Evolutionary conservation across 2,888 invertebrate genomes (phyloP).

Genomic region (Spodoptera exigua): DNA sequence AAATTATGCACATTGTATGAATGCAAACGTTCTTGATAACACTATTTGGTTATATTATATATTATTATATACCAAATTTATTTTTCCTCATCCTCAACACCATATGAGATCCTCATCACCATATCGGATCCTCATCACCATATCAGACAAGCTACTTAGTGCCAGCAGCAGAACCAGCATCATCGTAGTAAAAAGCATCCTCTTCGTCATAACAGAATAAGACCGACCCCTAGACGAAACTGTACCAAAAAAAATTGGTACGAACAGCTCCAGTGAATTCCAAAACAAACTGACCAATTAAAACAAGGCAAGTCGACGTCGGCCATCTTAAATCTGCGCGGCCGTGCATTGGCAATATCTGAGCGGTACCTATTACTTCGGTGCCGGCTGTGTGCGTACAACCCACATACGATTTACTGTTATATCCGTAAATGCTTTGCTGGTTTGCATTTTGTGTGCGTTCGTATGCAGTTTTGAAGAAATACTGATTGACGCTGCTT

Average conservation of each 20-base stretch:
- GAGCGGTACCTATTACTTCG: constrained; percentile 79
- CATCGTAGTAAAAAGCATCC: no score
- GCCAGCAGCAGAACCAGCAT: no score
- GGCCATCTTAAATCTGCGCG: constrained; percentile 87
- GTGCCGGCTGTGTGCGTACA: constrained; percentile 61
- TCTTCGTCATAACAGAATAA: no score
- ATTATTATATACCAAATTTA: no score
- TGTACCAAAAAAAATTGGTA: constrained; percentile 26
- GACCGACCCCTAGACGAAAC: no score
- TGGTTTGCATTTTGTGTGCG: constrained; percentile 46
- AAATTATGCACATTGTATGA: no score
- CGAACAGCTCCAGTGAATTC: constrained; percentile 66
- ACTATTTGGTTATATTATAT: no score
- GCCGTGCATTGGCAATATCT: constrained; percentile 87
- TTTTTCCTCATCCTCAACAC: no score
- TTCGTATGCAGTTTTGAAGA: constrained; percentile 38
- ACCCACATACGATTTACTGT: constrained; percentile 68
- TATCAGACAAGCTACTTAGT: no score
- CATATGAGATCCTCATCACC: no score
- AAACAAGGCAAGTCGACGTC: constrained; percentile 86
- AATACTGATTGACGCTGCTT: constrained; percentile 13
- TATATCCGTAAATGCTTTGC: constrained; percentile 47
- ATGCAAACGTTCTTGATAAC: no score
- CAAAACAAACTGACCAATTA: constrained; percentile 79
- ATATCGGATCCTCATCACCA: no score